A percentile compares a stretch with the other conserved stretches of the same genome.
These are phyloP conservation scores for Dysmachus trigonus DNA, from an alignment of 2,888 invertebrate genomes.

Conservation along the genomic window DNA sequence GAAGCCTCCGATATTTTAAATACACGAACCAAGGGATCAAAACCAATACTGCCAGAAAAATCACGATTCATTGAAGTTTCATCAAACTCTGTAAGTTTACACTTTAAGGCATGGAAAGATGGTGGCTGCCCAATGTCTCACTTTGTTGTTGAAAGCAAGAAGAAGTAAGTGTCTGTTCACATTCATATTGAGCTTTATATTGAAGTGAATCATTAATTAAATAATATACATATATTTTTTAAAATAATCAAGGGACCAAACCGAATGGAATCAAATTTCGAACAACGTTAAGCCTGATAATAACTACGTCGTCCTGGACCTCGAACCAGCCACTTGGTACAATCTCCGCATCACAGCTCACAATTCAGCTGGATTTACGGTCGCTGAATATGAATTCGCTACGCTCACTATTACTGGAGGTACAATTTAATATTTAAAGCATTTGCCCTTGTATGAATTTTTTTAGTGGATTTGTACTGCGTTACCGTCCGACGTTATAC, in stretches of 20 bases:
- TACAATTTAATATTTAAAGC: constrained; percentile 63
- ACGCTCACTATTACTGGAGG: constrained; percentile 94
- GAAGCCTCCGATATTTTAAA: constrained; percentile 89
- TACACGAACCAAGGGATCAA: constrained; percentile 90
- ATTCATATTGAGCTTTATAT: not conserved
- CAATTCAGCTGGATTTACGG: constrained; percentile 95
- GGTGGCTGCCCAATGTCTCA: constrained; percentile 96
- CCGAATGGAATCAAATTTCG: constrained; percentile 93
- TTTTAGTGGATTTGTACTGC: constrained; percentile 3
- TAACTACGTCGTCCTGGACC: constrained; percentile 88
- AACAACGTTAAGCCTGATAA: constrained; percentile 92
- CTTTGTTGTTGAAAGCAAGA: constrained; percentile 94
- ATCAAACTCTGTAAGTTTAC: constrained; percentile 90
- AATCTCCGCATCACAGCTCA: constrained; percentile 90
- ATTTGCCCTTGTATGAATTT: not conserved
- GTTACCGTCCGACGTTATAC: not conserved
- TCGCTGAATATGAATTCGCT: constrained; percentile 94
- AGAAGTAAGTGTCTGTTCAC: constrained; percentile 71
- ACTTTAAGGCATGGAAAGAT: constrained; percentile 92
- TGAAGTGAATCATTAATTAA: not conserved
- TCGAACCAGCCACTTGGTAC: constrained; percentile 95
- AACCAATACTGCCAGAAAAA: constrained; percentile 91
- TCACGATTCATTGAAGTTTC: constrained; percentile 91
- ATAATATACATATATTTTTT: constrained; percentile 10
- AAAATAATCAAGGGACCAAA: constrained; percentile 71